Conservation (phyloP, 2,888 invertebrate genomes). For the Palloptera scutellata region DNA sequence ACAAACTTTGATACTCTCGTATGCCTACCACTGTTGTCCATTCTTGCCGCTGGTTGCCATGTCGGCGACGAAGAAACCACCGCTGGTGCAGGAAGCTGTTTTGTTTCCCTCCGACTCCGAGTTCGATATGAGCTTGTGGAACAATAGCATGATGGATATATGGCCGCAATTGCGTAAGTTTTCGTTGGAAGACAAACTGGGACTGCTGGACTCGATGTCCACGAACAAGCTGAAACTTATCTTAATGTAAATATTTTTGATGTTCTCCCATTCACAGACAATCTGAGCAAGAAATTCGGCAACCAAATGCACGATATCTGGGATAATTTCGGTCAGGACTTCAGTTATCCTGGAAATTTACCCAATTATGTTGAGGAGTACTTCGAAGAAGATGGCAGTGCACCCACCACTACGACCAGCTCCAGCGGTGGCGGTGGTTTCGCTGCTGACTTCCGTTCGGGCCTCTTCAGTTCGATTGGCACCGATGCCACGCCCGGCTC, state of each 20-base stretch:
- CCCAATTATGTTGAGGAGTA: slow-evolving; percentile 78
- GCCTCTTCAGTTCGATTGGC: slow-evolving; percentile 56
- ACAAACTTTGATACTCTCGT: slow-evolving; percentile 83
- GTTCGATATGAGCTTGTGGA: slow-evolving; percentile 81
- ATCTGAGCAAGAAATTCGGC: slow-evolving; percentile 76
- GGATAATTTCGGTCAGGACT: slow-evolving; percentile 75
- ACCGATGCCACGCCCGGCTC: slow-evolving; percentile 59
- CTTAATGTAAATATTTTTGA: no score
- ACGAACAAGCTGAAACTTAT: no score
- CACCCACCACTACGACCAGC: slow-evolving; percentile 35
- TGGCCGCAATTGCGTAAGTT: slow-evolving; percentile 84
- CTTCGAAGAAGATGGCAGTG: slow-evolving; percentile 69
- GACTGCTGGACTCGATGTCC: background rate
- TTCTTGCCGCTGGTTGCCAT: slow-evolving; percentile 76
- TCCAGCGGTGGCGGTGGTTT: slow-evolving; percentile 29
- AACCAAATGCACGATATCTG: slow-evolving; percentile 74
- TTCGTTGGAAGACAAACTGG: no score
- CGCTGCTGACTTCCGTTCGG: slow-evolving; percentile 47
- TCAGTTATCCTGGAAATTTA: slow-evolving; percentile 74
- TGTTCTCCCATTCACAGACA: slow-evolving; percentile 66
- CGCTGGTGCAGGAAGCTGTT: slow-evolving; percentile 70
- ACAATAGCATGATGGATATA: slow-evolving; percentile 78
- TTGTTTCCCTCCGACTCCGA: slow-evolving; percentile 75
- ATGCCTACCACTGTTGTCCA: slow-evolving; percentile 96
- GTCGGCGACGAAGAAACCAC: slow-evolving; percentile 66